Evolutionary conservation across 1,140 invertebrate genomes (phyloP).

Genomic region (Penaeus indicus): DNA sequence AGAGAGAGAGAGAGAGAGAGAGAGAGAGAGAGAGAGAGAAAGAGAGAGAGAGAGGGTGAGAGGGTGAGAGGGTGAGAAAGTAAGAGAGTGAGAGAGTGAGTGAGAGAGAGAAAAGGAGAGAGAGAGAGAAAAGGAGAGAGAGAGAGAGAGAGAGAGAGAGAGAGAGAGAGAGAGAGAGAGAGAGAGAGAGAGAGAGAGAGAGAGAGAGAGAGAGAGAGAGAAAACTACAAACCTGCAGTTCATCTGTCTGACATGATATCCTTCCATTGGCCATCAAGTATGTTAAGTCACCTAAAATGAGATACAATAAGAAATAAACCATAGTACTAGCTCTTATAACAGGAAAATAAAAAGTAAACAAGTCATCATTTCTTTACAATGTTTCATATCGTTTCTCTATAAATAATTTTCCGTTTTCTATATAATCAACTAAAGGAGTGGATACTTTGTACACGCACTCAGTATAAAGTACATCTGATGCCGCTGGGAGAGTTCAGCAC

Average conservation of each 20-base stretch:
- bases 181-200: too few relatives aligned
- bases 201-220: too few relatives aligned
- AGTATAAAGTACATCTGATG: conserved; percentile 53
- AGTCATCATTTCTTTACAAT: not conserved
- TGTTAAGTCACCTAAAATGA: conserved; percentile 53
- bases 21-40: too few relatives aligned
- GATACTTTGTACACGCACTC: conserved; percentile 13
- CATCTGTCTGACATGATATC: conserved; percentile 59
- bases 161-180: too few relatives aligned
- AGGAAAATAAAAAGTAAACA: not conserved
- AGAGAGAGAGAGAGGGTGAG: too few relatives aligned
- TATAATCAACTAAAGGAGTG: not conserved
- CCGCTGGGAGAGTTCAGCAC: conserved; percentile 44
- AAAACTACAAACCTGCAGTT: conserved; percentile 51
- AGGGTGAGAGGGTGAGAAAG: too few relatives aligned
- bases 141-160: too few relatives aligned
- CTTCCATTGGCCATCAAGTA: conserved; percentile 61
- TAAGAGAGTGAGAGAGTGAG: too few relatives aligned
- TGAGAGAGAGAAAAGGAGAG: too few relatives aligned
- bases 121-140: too few relatives aligned
- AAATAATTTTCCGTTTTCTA: not conserved
- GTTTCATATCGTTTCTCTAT: not conserved
- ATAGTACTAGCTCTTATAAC: not conserved
- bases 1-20: too few relatives aligned
- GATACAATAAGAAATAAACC: not conserved